phyloP scores from a whole-genome alignment of 2,113 vertebrate genomes.

The Formicarius rufipectus region DNA sequence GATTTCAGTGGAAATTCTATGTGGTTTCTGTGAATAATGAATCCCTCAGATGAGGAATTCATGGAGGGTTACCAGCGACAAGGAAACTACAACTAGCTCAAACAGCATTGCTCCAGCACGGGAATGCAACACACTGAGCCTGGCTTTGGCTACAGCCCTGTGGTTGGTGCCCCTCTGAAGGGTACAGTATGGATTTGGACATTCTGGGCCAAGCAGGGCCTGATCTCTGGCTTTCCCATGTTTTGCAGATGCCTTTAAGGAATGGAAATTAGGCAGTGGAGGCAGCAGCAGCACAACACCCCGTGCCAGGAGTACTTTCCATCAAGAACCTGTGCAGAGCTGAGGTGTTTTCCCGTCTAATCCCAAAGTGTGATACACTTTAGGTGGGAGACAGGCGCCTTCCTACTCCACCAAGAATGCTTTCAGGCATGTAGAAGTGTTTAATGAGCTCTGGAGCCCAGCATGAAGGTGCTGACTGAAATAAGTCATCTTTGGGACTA shows the following conservation, averaged over 20 bases:
- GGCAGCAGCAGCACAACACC: background rate
- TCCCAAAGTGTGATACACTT: background rate
- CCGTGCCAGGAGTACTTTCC: background rate
- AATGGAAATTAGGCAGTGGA: background rate
- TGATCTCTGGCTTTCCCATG: background rate
- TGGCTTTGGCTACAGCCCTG: background rate
- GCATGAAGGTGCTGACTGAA: background rate
- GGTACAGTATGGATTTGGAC: background rate
- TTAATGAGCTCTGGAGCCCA: background rate
- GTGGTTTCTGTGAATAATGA: background rate
- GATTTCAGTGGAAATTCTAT: background rate
- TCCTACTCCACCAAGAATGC: background rate
- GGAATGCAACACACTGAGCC: rapidly evolving
- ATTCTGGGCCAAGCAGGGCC: background rate
- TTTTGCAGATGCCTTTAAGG: background rate
- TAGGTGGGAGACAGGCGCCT: background rate
- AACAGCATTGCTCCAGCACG: background rate
- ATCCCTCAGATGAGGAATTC: background rate
- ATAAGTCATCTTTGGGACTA: background rate
- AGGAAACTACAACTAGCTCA: background rate
- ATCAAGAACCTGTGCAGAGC: background rate
- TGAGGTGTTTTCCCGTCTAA: background rate
- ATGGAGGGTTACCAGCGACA: background rate
- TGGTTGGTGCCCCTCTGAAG: background rate
- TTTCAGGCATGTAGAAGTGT: background rate